Percentiles rank a stretch among this genome's conserved stretches.
phyloP scores from a whole-genome alignment of 2,888 invertebrate species.

The Cacoxenus indagator region DNA sequence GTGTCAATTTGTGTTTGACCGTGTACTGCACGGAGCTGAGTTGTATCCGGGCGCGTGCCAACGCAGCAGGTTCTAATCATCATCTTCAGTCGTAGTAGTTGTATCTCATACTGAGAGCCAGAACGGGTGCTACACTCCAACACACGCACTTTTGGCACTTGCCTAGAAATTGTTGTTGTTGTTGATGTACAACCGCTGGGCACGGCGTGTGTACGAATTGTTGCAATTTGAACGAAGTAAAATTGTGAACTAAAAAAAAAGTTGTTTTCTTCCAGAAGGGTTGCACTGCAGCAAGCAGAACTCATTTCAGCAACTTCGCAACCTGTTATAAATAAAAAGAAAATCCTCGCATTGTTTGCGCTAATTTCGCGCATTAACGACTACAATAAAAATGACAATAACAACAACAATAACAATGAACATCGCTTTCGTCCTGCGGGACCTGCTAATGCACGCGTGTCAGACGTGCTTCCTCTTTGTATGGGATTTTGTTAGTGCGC shows the following conservation, averaged over 20 bases:
- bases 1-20: too few relatives aligned
- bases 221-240: constrained; percentile 7
- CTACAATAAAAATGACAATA: constrained; percentile 27
- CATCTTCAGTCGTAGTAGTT: not conserved
- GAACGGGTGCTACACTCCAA: not conserved
- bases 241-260: not conserved
- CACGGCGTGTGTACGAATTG: constrained; percentile 4
- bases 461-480: not conserved
- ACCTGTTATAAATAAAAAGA: not conserved
- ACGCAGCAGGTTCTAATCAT: constrained; percentile 1
- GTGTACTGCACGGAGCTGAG: too few relatives aligned
- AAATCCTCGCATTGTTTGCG: not conserved
- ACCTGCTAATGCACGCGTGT: not conserved
- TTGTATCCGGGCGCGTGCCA: not conserved
- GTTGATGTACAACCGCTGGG: not conserved
- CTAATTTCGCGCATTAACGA: not conserved
- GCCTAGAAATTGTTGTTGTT: not conserved
- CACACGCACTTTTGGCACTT: not conserved
- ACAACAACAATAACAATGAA: not conserved
- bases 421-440: not conserved
- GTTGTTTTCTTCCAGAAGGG: not conserved
- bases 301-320: not conserved
- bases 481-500: not conserved
- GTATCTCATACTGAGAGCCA: not conserved
- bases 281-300: not conserved